Evolutionary conservation across 2,888 invertebrate genomes (phyloP).

Genomic region (Cosmorhoe ocellata): DNA sequence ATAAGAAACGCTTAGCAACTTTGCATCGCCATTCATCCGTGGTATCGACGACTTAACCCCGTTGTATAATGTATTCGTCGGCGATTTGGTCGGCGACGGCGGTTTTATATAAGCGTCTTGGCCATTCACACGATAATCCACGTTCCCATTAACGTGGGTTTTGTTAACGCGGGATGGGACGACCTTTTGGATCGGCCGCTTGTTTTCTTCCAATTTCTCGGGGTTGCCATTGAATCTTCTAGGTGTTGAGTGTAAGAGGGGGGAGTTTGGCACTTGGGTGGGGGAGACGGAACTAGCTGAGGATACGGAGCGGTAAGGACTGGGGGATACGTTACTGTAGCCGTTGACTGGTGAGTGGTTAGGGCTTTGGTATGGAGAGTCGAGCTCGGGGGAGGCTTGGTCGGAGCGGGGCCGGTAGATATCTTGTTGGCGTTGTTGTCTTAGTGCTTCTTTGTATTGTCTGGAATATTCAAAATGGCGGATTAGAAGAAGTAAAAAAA

Average conservation of each 20-base stretch:
- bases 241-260: slow-evolving; percentile 75
- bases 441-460: slow-evolving; percentile 95
- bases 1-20: slow-evolving; percentile 81
- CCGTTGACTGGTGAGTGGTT: slow-evolving; percentile 78
- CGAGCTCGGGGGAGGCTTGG: slow-evolving; percentile 80
- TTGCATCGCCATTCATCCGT: slow-evolving; percentile 69
- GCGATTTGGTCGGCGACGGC: slow-evolving; percentile 84
- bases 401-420: slow-evolving; percentile 87
- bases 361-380: slow-evolving; percentile 78
- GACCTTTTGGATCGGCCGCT: slow-evolving; percentile 90
- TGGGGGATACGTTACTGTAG: slow-evolving; percentile 82
- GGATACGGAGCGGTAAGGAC: slow-evolving; percentile 63
- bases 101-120: slow-evolving; percentile 84
- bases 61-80: slow-evolving; percentile 83
- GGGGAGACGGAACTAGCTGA: slow-evolving; percentile 61
- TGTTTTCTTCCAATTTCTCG: slow-evolving; percentile 76
- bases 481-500: slow-evolving; percentile 10
- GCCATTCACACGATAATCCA: slow-evolving; percentile 45
- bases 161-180: slow-evolving; percentile 86
- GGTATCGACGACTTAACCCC: slow-evolving; percentile 71
- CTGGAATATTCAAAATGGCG: slow-evolving; percentile 65
- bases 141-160: slow-evolving; percentile 77
- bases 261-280: slow-evolving; percentile 70
- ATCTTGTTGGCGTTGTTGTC: slow-evolving; percentile 92
- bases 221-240: slow-evolving; percentile 70